Base-by-base conservation (phyloP, 1,140 invertebrate genomes). In the Rhopalosiphum maidis region DNA sequence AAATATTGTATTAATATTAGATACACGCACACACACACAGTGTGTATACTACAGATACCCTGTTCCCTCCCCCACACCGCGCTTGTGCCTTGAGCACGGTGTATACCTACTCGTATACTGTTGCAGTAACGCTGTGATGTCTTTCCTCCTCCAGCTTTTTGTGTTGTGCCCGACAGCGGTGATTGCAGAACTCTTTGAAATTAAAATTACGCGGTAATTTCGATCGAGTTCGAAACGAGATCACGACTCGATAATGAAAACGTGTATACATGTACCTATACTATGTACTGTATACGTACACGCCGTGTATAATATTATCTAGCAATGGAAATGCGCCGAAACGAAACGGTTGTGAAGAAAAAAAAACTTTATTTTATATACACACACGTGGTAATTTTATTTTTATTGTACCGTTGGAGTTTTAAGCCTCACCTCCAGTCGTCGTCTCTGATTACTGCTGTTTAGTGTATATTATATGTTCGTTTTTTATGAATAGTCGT, bases 401-500 rank as follows among this genome's bases (percentile, higher is more conserved):
- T 48, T 11, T 68, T n/a, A 55, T 55, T 77, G 68, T 37, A 41
- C 41, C 37, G 37, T 30, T 85, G 37, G n/a, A 41, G 37, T 41
- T 85, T 43, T 25, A 25, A 85, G 41, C n/a, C 2, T 37, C 37
- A 23, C 37, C 82, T 41, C 83, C 23, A 85, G 21, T 41, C 83
- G 21, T 41, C 83, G 35, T 41, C 83, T 85, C 83, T 41, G 35
- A 85, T 85, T 85, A 85, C 83, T 25, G 41, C 22, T 11, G 83
- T 85, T 85, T 41, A 85, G 41, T 43, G 8, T 85, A 25, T 25
- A 41, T 37, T 51, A 51, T 51, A 85, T 85, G 41, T 43, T 85
- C 41, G 23, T 85, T 85, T 85, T 85, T 85, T 85, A 85, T 85
- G 37, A 85, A 85, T 85, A 37, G 37, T 85, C 83, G 83, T 85